Evolutionary conservation across 2,113 vertebrate genomes (phyloP), one percentile per base, ranked within the genome.

Genomic region (Chionodraco myersi): DNA sequence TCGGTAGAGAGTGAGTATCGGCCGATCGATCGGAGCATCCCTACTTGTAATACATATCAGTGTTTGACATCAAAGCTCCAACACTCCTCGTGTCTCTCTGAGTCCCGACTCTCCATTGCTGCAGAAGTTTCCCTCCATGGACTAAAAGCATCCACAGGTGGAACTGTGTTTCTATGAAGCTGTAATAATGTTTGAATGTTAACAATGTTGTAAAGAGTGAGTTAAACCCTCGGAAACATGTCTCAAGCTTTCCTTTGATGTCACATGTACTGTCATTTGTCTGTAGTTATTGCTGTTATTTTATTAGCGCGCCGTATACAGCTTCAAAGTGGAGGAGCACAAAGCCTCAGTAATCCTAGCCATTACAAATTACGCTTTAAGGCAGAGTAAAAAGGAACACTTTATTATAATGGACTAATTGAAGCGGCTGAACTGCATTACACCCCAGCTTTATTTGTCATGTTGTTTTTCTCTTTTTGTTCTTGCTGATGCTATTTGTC

Each of bases 351-450:
- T 75, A 82, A 83, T 80, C 54, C 54, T 6, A n/a, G 54, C 73
- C 56, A 85, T 92, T 89, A 91, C 49, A 83, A 90, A 84, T 91
- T 75, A 88, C 89, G 91, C 92, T 93, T 90, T 68, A 84, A 89
- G 85, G 64, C 26, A 3, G n/a, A n/a, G 47, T 30, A 69, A 0
- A 75, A 63, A 80, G 44, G 53, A 77, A 15, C 21, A 13, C 44
- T 56, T 68, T 77, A 75, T 79, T 66, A 60, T 79, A n/a, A 79
- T 52, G 10, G 53, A 65, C 85, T 79, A 83, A 91, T 86, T 91
- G 71, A 88, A 86, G 80, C 47, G 2, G 60, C 41, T 72, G 64
- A 83, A 77, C 66, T 58, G 3, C 54, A 61, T 18, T 14, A 57
- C 63, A 73, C 67, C 51, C 0, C 4, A 52, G 45, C 10, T 74